Evolutionary conservation across 2,888 invertebrate species (phyloP).

Genomic region (Corythucha ciliata): DNA sequence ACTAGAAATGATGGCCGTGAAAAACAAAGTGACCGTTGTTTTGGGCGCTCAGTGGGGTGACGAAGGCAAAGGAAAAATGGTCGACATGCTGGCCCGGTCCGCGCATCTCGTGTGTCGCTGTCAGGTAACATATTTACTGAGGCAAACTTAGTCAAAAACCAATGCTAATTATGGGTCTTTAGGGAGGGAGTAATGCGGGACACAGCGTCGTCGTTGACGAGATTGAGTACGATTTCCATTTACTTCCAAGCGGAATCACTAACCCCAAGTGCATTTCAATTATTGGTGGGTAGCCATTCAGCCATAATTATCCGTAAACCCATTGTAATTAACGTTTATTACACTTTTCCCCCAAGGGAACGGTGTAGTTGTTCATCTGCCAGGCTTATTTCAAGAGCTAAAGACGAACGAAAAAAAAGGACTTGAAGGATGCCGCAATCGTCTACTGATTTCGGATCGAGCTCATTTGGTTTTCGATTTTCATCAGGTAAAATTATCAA

Average conservation of each 20-base stretch:
- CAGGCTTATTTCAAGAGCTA: slow-evolving; percentile 90
- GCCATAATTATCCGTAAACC: slow-evolving; percentile 2
- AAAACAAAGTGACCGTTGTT: slow-evolving; percentile 89
- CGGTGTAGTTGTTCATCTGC: slow-evolving; percentile 95
- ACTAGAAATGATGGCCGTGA: too few relatives aligned
- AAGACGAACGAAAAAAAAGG: slow-evolving; percentile 86
- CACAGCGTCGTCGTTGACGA: slow-evolving; percentile 96
- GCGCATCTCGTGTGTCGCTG: slow-evolving; percentile 93
- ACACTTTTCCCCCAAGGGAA: too few relatives aligned
- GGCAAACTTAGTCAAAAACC: too few relatives aligned
- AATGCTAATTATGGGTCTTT: too few relatives aligned
- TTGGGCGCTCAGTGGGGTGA: slow-evolving; percentile 99
- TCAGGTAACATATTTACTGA: slow-evolving; percentile 85
- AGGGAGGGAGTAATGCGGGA: slow-evolving; percentile 99
- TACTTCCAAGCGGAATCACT: slow-evolving; percentile 93
- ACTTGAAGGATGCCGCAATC: slow-evolving; percentile 65
- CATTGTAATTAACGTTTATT: too few relatives aligned
- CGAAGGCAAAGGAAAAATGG: slow-evolving; percentile 98
- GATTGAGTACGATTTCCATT: slow-evolving; percentile 92
- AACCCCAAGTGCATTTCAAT: slow-evolving; percentile 82
- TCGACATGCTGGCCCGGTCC: slow-evolving; percentile 84
- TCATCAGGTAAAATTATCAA: too few relatives aligned
- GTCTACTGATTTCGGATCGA: slow-evolving; percentile 88
- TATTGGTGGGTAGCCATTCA: slow-evolving; percentile 88
- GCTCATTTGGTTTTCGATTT: slow-evolving; percentile 92